A percentile compares a stretch with the other conserved stretches of the same genome.
These are phyloP conservation scores for Achroia grisella DNA, from an alignment of 1,140 invertebrate species.

Conservation along the genomic window DNA sequence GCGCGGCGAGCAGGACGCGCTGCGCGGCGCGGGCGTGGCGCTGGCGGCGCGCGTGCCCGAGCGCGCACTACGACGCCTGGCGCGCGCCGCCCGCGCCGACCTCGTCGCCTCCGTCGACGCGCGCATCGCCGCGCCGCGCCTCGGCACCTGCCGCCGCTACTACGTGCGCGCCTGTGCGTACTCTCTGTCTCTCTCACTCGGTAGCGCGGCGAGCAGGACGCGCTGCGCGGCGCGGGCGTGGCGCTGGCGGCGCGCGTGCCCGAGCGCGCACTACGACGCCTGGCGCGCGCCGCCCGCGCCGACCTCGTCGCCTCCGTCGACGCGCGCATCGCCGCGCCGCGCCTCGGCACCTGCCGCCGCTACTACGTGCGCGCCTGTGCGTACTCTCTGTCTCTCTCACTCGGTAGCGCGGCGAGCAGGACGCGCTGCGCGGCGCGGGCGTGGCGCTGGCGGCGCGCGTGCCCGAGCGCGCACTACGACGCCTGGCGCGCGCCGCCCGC, in stretches of 20 bases:
- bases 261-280: slow-evolving; percentile 85
- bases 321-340: slow-evolving; percentile 85
- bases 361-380: too few species aligned
- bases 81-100: slow-evolving; percentile 88
- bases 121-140: slow-evolving; percentile 85
- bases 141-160: slow-evolving; percentile 94
- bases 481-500: slow-evolving; percentile 87
- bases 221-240: slow-evolving; percentile 84
- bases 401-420: slow-evolving; percentile 90
- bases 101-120: slow-evolving; percentile 92
- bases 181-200: too few species aligned
- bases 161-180: too few species aligned
- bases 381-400: too few species aligned
- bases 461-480: slow-evolving; percentile 87
- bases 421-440: slow-evolving; percentile 83
- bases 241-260: slow-evolving; percentile 94
- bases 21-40: slow-evolving; percentile 86
- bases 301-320: slow-evolving; percentile 93
- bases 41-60: slow-evolving; percentile 92
- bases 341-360: slow-evolving; percentile 91
- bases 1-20: slow-evolving; percentile 89
- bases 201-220: slow-evolving; percentile 90
- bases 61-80: slow-evolving; percentile 87
- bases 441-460: slow-evolving; percentile 94
- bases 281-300: slow-evolving; percentile 88